Conservation (phyloP, 2,113 vertebrate genomes). For the Cathartes aura region DNA sequence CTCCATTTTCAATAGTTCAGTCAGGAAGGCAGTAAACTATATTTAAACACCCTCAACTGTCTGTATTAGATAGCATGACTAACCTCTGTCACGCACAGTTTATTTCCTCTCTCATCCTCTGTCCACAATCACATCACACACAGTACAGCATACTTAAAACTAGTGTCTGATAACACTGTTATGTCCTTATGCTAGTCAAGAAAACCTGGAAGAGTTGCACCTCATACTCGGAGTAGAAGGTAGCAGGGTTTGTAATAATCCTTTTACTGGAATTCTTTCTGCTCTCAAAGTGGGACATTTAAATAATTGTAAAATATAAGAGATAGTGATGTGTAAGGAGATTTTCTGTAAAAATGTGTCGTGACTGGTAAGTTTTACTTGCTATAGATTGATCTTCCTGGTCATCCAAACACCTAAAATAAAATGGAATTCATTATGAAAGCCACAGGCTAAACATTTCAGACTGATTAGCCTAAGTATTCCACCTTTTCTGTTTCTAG, state of each 20-base stretch:
- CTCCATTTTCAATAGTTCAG: background rate
- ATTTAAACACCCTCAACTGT: background rate
- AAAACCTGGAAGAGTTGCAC: background rate
- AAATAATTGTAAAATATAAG: background rate
- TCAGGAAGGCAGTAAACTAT: background rate
- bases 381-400: background rate
- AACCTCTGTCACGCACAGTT: background rate
- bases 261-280: background rate
- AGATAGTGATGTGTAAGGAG: background rate
- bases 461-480: background rate
- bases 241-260: background rate
- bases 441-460: background rate
- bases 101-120: background rate
- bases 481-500: background rate
- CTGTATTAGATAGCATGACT: background rate
- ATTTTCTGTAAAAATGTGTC: background rate
- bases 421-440: background rate
- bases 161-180: background rate
- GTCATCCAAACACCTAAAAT: background rate
- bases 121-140: accelerated
- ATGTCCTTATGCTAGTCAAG: accelerated
- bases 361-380: background rate
- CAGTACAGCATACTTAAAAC: background rate
- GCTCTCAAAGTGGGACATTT: background rate
- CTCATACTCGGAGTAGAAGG: background rate